Evolutionary conservation across 2,797 vertebrate species (phyloP), one percentile per base, ranked within the genome.

Genomic region (Chaenodraco wilsoni): DNA sequence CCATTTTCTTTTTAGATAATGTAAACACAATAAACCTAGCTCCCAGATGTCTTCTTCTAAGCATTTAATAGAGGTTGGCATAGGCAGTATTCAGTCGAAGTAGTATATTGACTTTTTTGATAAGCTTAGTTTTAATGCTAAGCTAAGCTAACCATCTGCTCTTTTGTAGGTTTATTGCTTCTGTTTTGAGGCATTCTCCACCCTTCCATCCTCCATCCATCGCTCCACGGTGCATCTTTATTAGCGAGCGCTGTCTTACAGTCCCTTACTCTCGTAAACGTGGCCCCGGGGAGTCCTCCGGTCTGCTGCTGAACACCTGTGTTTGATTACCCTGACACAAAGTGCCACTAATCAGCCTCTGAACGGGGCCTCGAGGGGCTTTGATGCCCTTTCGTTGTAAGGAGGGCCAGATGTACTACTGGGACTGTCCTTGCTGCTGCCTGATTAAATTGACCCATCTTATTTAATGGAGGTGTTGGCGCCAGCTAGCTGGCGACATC

Each of bases 381-480:
- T 68, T 55, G 37, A 10, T 79, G 63, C 73, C 65, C 69, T 51
- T 2, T 69, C 81, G 76, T 81, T 88, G 82, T 86, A 87, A 92
- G 74, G 76, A 82, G 73, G 74, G 73, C 88, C 89, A 92, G 84
- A 91, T 92, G 89, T 74, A 78, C 33, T 75, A 77, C 79, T 40
- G 27, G 74, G 77, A 65, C 62, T 60, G 62, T 78, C 85, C 69
- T 19, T 60, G 56, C 44, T 48, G 21, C 79, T 66, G 76, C 83
- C 81, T 66, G 86, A 92, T 92, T 81, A 86, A 84, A 89, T 73
- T 84, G 87, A 84, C 83, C 86, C 79, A 72, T 79, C 67, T 69
- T 89, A 81, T 91, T 93, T 92, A 91, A 87, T 89, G 69, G 79
- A 79, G 72, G 76, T 81, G 37, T 45, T 44, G 86, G 85, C 79